Percentiles rank a stretch among this genome's conserved stretches.
Evolutionary conservation across 1,140 invertebrate genomes (phyloP).

Genomic region (Drosophila chauvacae): DNA sequence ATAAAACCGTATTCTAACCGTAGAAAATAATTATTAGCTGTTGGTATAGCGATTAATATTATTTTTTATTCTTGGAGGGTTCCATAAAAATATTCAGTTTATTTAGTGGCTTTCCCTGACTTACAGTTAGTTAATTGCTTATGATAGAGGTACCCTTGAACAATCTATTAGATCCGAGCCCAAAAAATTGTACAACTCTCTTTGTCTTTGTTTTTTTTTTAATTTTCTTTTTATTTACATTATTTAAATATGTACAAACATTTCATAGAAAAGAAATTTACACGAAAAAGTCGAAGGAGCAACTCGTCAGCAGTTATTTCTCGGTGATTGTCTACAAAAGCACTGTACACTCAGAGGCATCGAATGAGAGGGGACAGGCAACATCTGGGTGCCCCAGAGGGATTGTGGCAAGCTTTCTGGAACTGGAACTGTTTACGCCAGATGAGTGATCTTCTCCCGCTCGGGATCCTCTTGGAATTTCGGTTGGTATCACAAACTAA

Average conservation of each 20-base stretch:
- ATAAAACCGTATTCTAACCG: no score
- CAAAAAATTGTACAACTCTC: neutral
- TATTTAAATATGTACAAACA: constrained; percentile 82
- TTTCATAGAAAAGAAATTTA: constrained; percentile 81
- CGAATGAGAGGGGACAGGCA: constrained; percentile 30
- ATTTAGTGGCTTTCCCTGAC: no score
- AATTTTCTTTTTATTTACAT: constrained; percentile 80
- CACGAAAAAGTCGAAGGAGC: constrained; percentile 76
- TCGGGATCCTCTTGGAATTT: constrained; percentile 59
- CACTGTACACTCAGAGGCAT: constrained; percentile 66
- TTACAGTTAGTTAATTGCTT: neutral
- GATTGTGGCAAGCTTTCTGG: constrained; percentile 58
- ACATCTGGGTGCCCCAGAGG: constrained; percentile 37
- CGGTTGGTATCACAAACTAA: constrained; percentile 83
- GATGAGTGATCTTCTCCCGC: constrained; percentile 27
- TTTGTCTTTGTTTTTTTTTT: constrained; percentile 19
- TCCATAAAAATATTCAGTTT: neutral
- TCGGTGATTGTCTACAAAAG: constrained; percentile 64
- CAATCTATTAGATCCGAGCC: neutral
- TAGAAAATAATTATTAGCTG: neutral
- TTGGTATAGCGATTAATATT: no score
- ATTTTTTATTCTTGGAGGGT: neutral
- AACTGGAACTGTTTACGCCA: constrained; percentile 7
- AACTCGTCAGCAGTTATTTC: constrained; percentile 66
- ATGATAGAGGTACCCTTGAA: neutral